These are phyloP conservation scores for Aphis gossypii DNA, from an alignment of 1,140 invertebrate genomes.

Conservation along the genomic window DNA sequence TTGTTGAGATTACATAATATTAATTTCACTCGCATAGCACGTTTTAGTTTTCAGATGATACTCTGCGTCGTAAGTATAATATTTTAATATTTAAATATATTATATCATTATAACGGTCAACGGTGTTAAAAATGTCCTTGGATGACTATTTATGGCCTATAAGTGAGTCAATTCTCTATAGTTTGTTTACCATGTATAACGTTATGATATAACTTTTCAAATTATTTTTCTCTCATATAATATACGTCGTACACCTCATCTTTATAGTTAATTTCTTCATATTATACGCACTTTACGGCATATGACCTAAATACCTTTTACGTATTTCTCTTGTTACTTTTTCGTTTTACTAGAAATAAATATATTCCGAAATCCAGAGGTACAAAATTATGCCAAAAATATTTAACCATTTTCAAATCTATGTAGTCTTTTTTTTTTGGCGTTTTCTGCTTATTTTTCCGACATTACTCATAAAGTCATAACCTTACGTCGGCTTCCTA, in stretches of 20 bases:
- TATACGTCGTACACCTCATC: background rate
- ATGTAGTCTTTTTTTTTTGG: background rate
- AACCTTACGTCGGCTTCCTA: background rate
- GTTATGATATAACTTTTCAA: background rate
- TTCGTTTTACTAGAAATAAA: background rate
- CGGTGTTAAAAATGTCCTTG: background rate
- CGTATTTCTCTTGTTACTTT: background rate
- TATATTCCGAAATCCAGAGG: background rate
- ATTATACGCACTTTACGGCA: background rate
- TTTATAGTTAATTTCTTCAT: constrained; percentile 13
- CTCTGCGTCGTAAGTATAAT: background rate
- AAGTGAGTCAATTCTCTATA: constrained; percentile 1
- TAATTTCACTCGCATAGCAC: constrained; percentile 8
- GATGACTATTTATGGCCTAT: constrained; percentile 1
- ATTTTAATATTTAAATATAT: background rate
- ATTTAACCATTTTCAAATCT: background rate
- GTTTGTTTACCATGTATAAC: background rate
- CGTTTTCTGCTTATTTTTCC: constrained; percentile 4
- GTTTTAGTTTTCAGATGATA: background rate
- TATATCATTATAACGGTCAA: background rate
- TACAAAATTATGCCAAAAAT: background rate
- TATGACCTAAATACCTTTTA: constrained; percentile 25
- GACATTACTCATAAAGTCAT: constrained; percentile 5
- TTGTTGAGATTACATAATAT: background rate
- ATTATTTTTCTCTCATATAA: background rate